Conservation (phyloP, 1,140 invertebrate genomes). For the Hestina assimilis region DNA sequence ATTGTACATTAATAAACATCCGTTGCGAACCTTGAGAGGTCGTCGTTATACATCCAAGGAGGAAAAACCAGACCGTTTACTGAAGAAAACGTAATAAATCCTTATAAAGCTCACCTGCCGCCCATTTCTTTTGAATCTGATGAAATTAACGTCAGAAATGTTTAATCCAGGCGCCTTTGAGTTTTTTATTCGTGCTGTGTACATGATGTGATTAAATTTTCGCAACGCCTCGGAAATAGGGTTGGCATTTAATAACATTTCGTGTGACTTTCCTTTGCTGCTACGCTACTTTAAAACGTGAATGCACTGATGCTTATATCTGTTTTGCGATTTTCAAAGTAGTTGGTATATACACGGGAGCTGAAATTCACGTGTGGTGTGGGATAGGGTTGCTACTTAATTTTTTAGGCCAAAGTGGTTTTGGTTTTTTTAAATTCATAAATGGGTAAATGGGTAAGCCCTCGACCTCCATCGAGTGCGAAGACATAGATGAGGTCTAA, state of each 20-base stretch:
- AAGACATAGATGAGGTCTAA: no score
- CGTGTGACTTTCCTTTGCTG: not conserved
- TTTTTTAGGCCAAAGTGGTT: no score
- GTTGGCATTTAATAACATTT: not conserved
- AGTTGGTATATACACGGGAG: no score
- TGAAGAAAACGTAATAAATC: slow-evolving; percentile 20
- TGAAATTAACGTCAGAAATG: slow-evolving; percentile 11
- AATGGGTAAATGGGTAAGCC: no score
- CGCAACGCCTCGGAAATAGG: not conserved
- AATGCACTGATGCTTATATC: not conserved
- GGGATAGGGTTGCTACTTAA: no score
- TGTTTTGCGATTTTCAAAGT: no score
- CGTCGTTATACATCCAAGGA: slow-evolving; percentile 17
- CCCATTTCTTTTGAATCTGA: slow-evolving; percentile 4
- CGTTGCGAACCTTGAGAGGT: slow-evolving; percentile 8
- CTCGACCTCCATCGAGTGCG: no score
- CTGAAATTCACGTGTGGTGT: no score
- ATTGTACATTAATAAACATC: slow-evolving; percentile 4
- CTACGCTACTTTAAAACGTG: not conserved
- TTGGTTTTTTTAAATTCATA: no score
- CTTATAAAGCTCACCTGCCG: slow-evolving; percentile 8
- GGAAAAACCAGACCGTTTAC: not conserved
- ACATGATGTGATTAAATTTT: not conserved
- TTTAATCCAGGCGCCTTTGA: not conserved
- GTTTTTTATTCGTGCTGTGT: not conserved